A percentile compares a stretch with the other conserved stretches of the same genome.
Evolutionary conservation across 1,140 invertebrate species (phyloP).

Genomic region (Trachymyrmex septentrionalis): DNA sequence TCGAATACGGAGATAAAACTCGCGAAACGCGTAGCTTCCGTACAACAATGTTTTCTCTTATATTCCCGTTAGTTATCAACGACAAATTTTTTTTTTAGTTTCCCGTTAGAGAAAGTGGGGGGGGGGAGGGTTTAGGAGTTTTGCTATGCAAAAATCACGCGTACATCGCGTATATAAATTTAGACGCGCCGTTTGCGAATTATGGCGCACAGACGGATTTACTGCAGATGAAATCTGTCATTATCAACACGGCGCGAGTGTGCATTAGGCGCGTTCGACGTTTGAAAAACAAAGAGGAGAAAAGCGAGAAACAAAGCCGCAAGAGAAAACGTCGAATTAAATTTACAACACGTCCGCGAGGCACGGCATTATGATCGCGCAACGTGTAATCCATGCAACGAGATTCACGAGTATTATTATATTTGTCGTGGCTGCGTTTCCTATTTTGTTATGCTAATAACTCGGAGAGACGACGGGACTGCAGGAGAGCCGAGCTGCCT

Average conservation of each 20-base stretch:
- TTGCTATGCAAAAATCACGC: neutral
- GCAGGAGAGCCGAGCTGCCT: neutral
- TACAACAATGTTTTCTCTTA: too few species aligned
- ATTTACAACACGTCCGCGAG: conserved; percentile 57
- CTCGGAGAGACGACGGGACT: neutral
- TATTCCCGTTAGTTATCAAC: neutral
- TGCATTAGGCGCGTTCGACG: conserved; percentile 39
- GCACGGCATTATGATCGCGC: conserved; percentile 26
- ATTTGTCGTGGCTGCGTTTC: conserved; percentile 23
- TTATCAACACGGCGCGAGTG: conserved; percentile 40
- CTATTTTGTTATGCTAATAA: conserved; percentile 57
- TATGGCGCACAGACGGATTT: conserved; percentile 2
- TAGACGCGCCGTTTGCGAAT: conserved; percentile 16
- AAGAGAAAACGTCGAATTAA: conserved; percentile 64
- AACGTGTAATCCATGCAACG: conserved; percentile 32
- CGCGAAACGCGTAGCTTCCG: too few species aligned
- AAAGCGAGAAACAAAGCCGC: conserved; percentile 30
- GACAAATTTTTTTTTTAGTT: neutral
- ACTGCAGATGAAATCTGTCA: conserved; percentile 41
- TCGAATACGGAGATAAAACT: too few species aligned
- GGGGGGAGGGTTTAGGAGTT: too few species aligned
- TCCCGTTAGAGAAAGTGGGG: conserved; percentile 21
- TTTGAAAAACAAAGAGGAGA: neutral
- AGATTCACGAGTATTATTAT: neutral
- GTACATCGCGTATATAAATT: conserved; percentile 46